phyloP scores from a whole-genome alignment of 2,113 vertebrate species.

The Mola mola region DNA sequence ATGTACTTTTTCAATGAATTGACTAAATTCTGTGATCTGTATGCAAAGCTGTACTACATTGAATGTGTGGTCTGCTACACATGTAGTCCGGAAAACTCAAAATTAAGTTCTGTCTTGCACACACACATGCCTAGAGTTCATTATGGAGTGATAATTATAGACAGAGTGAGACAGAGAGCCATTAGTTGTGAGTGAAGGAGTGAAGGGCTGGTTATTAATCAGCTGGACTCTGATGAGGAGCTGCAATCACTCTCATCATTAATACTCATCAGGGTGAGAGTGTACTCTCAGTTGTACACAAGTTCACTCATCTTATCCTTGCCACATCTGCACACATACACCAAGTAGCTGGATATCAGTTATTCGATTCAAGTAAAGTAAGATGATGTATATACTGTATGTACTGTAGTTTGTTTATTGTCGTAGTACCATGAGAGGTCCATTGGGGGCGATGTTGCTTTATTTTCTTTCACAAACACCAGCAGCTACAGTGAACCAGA shows the following conservation, averaged over 20 bases:
- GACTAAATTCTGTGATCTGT: not conserved
- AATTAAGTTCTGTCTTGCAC: constrained; percentile 1
- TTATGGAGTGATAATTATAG: constrained; percentile 80
- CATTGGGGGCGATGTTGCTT: constrained; percentile 60
- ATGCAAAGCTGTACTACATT: constrained; percentile 2
- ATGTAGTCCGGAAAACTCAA: not conserved
- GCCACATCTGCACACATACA: not conserved
- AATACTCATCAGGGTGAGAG: constrained; percentile 64
- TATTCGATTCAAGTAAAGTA: constrained; percentile 25
- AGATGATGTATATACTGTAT: not conserved
- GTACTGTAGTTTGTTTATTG: constrained; percentile 1
- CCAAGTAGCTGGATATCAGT: constrained; percentile 16
- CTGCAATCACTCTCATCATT: constrained; percentile 64
- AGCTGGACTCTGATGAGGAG: constrained; percentile 73
- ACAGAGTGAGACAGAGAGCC: constrained; percentile 60
- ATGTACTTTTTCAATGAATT: not conserved
- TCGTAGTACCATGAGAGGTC: constrained; percentile 43
- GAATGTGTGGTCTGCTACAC: not conserved
- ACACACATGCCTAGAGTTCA: constrained; percentile 57
- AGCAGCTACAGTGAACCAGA: constrained; percentile 1
- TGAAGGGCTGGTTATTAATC: constrained; percentile 77
- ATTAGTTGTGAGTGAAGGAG: constrained; percentile 71
- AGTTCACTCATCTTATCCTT: constrained; percentile 30
- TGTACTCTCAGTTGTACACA: constrained; percentile 55
- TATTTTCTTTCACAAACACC: constrained; percentile 9